Base-by-base conservation (phyloP, 1,140 invertebrate species). In the Mamestra configurata region DNA sequence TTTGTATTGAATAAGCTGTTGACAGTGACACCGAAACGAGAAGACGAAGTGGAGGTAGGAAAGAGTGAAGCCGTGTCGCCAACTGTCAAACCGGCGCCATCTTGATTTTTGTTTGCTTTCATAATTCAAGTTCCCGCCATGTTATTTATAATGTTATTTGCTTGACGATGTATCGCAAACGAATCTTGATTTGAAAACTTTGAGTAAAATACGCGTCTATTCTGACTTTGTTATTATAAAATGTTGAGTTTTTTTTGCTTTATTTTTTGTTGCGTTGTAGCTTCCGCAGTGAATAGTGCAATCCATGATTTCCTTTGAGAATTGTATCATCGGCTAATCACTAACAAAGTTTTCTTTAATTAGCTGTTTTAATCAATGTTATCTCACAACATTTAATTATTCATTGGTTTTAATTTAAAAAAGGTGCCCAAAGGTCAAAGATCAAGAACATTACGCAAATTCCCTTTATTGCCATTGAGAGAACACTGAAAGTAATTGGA, bases 1-100 rank as follows among this genome's bases (percentile, higher is more conserved):
- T 70, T 61, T 22, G 20, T 68, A 68, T 68, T 24, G 35, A 68
- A 46, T 46, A 68, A 40, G 20, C 46, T 46, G 40, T 46, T 24
- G 64, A 43, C 20, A 40, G 35, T 24, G n/a, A n/a, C n/a, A n/a
- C n/a, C 40, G 37, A 43, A 46, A 68, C 7, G 4, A 4, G 66
- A 70, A 70, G 8, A 15, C 40, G 20, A 64, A 61, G 27, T 1
- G 20, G 0, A 2, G 6, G 20, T 22, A 61, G 13, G 15, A 15
- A 31, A 59, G 18, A 40, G 61, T 46, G 31, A 49, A 27, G 37
- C 13, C 22, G 10, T 43, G 35, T 46, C n/a, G 22, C 13, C 10
- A 68, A 46, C 37, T 70, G 66, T 46, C 66, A 70, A 18, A 57
- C 18, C 40, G 40, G 8, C 61, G 66, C 66, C 66, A 70, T 70